Conservation (phyloP, 2,113 vertebrate genomes). For the Macaca fascicularis region T2T-MFA8v1.1 NC_088375.1:114157501-114158000, state of each 20-base stretch:
- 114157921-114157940: background rate
- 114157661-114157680: background rate
- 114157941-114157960: background rate
- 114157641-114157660: background rate
- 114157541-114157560: too few relatives aligned
- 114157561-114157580: accelerated
- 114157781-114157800: background rate
- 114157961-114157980: background rate
- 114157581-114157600: background rate
- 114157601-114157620: background rate
- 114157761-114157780: background rate
- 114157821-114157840: background rate
- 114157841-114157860: background rate
- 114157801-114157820: background rate
- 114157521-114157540: too few relatives aligned
- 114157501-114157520: too few relatives aligned
- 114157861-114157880: background rate
- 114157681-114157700: background rate
- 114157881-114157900: background rate
- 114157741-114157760: background rate
- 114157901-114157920: background rate
- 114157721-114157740: background rate
- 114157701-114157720: background rate
- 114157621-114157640: background rate
- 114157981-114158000: slow-evolving; percentile 9